Evolutionary conservation across 1,140 invertebrate genomes (phyloP).

Genomic region (Drosophila sproati): DNA sequence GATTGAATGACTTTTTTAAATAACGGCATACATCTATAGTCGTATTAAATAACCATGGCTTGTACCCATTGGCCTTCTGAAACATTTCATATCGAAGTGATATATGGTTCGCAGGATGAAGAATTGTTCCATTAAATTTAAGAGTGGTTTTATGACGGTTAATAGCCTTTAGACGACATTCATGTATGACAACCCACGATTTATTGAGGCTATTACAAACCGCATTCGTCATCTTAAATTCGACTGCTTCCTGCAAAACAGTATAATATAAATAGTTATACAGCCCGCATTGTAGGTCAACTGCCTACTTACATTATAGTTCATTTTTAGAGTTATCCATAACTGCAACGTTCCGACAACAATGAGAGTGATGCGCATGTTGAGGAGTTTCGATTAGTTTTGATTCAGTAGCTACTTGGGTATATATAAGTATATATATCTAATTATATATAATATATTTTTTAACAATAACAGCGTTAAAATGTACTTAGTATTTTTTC

Average conservation of each 20-base stretch:
- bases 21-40: slow-evolving; percentile 7
- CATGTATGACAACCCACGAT: slow-evolving; percentile 9
- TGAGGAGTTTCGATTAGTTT: too few species aligned
- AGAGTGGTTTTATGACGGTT: slow-evolving; percentile 6
- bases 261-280: neutral
- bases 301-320: neutral
- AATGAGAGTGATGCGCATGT: neutral
- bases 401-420: too few species aligned
- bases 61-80: slow-evolving; percentile 14
- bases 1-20: slow-evolving; percentile 3
- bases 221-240: slow-evolving; percentile 21
- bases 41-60: slow-evolving; percentile 4
- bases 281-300: too few species aligned
- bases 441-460: too few species aligned
- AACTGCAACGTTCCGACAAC: neutral
- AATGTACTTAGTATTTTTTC: too few species aligned
- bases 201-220: slow-evolving; percentile 12
- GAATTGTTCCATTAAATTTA: neutral
- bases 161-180: slow-evolving; percentile 18
- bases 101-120: neutral
- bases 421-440: too few species aligned
- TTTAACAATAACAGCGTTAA: too few species aligned
- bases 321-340: neutral
- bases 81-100: neutral
- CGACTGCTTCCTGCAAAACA: neutral